Evolutionary conservation across 1,140 invertebrate genomes (phyloP), one percentile per base, ranked within the genome.

Genomic region (Drosophila melanogaster): DNA sequence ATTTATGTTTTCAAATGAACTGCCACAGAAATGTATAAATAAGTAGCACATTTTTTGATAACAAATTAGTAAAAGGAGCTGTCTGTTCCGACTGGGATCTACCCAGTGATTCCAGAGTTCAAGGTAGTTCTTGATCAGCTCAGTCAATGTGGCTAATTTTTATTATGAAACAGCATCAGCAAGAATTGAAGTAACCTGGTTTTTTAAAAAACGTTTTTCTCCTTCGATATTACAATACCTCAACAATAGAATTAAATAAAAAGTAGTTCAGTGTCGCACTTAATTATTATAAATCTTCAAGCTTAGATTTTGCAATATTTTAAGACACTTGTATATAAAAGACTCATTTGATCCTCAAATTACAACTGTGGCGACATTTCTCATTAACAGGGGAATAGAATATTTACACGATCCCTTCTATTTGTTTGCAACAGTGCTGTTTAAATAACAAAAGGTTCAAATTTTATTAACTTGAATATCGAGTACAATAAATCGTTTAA

Each of bases 401-500:
- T 44, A 53, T 70, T 47, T 70, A 70, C 50, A 56, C 12, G 10
- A 19, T 53, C 17, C 41, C 26, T 70, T 55, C 33, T 55, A 24
- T 33, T 41, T 41, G 54, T 35, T 44, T 54, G 24, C 17, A 69
- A 70, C 15, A 49, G 53, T 50, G 58, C 30, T 38, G 19, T 43
- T 70, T 72, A 72, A 60, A 60, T 51, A 77, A 62, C 79, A 74
- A 60, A 64, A 72, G 62, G 69, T 57, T 84, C 41, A 59, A 75
- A 75, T 83, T 79, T 57, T 65, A 66, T 81, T 66, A 86, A 81
- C 55, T 70, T 71, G 59, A 72, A 65, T 79, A 81, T 71, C 26
- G 65, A 77, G 59, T 79, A 84, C 64, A 84, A 47, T 71, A 61
- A 79, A 60, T 67, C 56, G 57, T 59, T 94, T 95, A 99, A 94